These are phyloP conservation scores for Cecidostiba fungosa DNA, from an alignment of 2,888 invertebrate species.

Conservation along the genomic window DNA sequence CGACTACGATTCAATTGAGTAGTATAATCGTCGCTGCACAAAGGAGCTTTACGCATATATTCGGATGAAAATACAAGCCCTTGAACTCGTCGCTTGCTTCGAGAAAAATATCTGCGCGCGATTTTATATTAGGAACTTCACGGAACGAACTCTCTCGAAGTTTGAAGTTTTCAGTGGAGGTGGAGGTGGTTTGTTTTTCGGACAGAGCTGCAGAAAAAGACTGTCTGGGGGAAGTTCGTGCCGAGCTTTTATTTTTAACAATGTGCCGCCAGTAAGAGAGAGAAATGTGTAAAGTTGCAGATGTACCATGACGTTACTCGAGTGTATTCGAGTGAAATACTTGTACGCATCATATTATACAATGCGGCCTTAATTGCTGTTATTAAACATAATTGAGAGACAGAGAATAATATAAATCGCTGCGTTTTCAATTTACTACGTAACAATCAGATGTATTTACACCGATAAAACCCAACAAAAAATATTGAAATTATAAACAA, in stretches of 20 bases:
- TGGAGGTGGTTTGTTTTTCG: conserved; percentile 20
- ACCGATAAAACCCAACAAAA: not conserved
- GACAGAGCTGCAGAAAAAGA: not conserved
- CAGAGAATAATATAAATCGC: not conserved
- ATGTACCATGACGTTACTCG: no score
- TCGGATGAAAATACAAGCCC: not conserved
- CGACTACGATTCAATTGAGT: conserved; percentile 15
- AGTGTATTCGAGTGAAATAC: not conserved
- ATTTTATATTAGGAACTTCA: not conserved
- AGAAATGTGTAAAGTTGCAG: not conserved
- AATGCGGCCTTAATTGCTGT: not conserved
- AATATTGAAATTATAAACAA: not conserved
- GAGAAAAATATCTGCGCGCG: not conserved
- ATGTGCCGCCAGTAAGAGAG: not conserved
- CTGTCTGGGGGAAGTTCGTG: not conserved
- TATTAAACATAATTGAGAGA: not conserved
- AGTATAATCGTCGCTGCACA: not conserved
- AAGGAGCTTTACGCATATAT: not conserved
- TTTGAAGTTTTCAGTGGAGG: conserved; percentile 8
- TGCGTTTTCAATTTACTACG: not conserved
- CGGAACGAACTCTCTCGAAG: not conserved
- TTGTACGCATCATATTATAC: not conserved
- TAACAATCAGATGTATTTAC: not conserved
- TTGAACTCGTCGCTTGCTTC: not conserved
- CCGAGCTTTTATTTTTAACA: not conserved